These are phyloP conservation scores for Rhinatrema bivittatum DNA, from an alignment of 2,797 vertebrate species.

Conservation along the genomic window DNA sequence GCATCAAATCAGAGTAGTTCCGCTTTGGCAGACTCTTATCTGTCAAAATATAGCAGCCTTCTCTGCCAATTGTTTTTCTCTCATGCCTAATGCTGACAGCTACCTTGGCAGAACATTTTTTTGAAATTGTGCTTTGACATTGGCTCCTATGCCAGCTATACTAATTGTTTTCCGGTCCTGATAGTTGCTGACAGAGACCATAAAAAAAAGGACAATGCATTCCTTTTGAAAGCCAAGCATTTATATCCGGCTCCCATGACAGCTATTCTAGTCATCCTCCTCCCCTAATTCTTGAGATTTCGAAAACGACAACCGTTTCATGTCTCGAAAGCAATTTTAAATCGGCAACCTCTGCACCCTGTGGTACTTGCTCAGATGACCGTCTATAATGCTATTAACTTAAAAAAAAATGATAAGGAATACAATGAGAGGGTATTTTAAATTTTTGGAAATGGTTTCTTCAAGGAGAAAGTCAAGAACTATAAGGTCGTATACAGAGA, in stretches of 20 bases:
- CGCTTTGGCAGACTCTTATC: not conserved
- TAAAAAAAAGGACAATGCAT: slow-evolving; percentile 38
- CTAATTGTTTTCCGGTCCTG: slow-evolving; percentile 26
- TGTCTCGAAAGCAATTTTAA: not conserved
- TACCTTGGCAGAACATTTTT: slow-evolving; percentile 15
- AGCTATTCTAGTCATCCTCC: slow-evolving; percentile 15
- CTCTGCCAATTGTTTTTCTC: slow-evolving; percentile 7
- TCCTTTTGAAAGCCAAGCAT: slow-evolving; percentile 27
- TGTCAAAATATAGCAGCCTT: slow-evolving; percentile 21
- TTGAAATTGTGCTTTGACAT: slow-evolving; percentile 17
- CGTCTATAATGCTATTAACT: too few species aligned
- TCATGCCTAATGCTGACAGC: slow-evolving; percentile 4
- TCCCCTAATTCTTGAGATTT: slow-evolving; percentile 12
- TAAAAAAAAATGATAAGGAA: too few species aligned
- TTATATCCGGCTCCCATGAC: slow-evolving; percentile 21
- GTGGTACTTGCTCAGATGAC: too few species aligned
- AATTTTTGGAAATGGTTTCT: too few species aligned
- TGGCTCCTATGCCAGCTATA: slow-evolving; percentile 22
- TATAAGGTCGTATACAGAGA: too few species aligned
- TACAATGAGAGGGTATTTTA: too few species aligned
- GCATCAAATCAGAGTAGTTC: slow-evolving; percentile 8
- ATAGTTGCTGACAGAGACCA: slow-evolving; percentile 32
- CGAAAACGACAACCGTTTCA: not conserved
- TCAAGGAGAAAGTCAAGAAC: too few species aligned
- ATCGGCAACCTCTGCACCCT: too few species aligned